Evolutionary conservation across 2,888 invertebrate genomes (phyloP), one percentile per base, ranked within the genome.

Genomic region (Drosophila lutescens): DNA sequence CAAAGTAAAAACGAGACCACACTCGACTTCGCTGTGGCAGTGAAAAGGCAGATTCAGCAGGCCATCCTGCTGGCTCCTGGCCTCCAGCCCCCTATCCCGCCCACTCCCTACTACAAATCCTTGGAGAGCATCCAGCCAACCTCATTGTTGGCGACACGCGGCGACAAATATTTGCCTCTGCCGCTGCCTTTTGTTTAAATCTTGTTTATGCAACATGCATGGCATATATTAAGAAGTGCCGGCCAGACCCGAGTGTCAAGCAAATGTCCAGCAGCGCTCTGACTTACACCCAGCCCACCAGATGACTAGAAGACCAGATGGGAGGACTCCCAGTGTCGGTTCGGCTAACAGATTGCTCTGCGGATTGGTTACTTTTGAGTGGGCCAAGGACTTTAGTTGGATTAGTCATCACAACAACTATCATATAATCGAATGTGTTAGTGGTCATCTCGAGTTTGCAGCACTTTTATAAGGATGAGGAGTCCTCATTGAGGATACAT

Each of bases 141-240:
- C 51, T 58, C 62, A 59, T 73, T 73, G 63, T 63, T 62, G 76
- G 75, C 62, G 60, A 77, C 79, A 87, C 73, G 74, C 81, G 61
- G 67, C 66, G 62, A 75, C 82, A 87, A 85, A 83, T 85, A 82
- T 88, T 83, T 83, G 73, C 70, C 72, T 72, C 56, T 53, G 56
- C 51, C 46, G 32, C 55, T 34, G 66, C 72, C 79, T 85, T 82
- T 82, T 88, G 79, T 82, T 74, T 79, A 88, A 87, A 79, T 79
- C 79, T 68, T 83, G 88, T 85, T 83, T 85, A 87, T 87, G 86
- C 88, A 81, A 85, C 82, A 81, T 87, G 82, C 79, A 74, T 81
- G 88, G 71, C 82, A 79, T 72, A 77, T 78, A 74, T 76, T 74
- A 70, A 72, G 75, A 77, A 86, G 58, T 68, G 40, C 23, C 59